Percentiles rank a stretch among this genome's conserved stretches.
phyloP scores from a whole-genome alignment of 2,113 vertebrate species.

The Mus pahari region DNA sequence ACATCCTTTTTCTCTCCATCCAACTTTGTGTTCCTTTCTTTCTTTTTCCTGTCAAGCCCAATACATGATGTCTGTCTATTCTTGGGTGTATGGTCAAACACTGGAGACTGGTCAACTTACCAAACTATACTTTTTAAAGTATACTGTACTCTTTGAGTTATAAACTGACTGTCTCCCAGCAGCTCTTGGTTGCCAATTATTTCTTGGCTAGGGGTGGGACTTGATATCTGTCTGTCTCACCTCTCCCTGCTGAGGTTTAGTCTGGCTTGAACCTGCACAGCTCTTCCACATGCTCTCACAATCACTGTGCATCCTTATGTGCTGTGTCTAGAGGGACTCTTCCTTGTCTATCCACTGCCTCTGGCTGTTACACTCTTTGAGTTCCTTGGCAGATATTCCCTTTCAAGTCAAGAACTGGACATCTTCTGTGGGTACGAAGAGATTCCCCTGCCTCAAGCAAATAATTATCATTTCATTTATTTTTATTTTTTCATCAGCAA shows the following conservation, averaged over 20 bases:
- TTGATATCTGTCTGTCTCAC: background rate
- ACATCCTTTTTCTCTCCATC: background rate
- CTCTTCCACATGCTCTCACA: accelerated
- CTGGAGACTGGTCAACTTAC: background rate
- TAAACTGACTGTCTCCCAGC: background rate
- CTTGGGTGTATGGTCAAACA: background rate
- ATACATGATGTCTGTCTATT: background rate
- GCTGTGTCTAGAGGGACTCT: background rate
- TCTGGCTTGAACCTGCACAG: background rate
- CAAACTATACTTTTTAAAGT: background rate
- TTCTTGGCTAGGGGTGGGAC: background rate
- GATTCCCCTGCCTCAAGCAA: background rate
- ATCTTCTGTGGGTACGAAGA: background rate
- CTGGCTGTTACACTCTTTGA: background rate
- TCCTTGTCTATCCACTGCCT: no score
- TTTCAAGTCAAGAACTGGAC: background rate
- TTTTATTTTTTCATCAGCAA: background rate
- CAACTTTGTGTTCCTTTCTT: background rate
- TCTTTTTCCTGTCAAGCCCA: background rate
- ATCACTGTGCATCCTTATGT: background rate
- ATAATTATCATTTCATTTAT: background rate
- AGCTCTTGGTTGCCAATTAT: background rate
- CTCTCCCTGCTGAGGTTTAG: background rate
- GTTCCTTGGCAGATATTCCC: background rate
- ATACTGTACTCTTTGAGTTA: background rate